A percentile compares a stretch with the other conserved stretches of the same genome.
Conservation (phyloP, 2,797 vertebrate species). For the Bradypus variegatus region DNA sequence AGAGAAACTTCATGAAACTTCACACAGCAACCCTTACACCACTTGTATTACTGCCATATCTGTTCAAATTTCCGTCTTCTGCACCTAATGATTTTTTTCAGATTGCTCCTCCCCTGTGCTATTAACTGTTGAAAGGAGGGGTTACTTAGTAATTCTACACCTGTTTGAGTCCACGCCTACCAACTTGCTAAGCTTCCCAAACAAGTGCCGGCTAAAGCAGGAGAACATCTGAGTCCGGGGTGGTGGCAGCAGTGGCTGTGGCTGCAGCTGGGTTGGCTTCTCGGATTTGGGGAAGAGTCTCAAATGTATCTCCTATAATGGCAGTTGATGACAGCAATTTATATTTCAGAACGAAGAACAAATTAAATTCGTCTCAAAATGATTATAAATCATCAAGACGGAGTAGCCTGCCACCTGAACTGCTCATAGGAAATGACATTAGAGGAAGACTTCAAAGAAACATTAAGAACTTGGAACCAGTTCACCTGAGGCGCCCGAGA, state of each 20-base stretch:
- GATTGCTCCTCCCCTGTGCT: conserved; percentile 60
- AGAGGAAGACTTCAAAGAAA: conserved; percentile 85
- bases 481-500: conserved; percentile 80
- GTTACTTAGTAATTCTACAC: conserved; percentile 87
- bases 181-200: conserved; percentile 84
- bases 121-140: conserved; percentile 78
- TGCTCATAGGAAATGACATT: conserved; percentile 81
- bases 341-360: conserved; percentile 76
- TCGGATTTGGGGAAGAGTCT: conserved; percentile 30
- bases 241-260: not conserved
- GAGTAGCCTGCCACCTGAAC: conserved; percentile 82
- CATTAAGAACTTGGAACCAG: conserved; percentile 74
- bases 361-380: conserved; percentile 68
- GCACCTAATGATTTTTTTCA: conserved; percentile 46
- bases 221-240: conserved; percentile 68
- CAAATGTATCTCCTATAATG: conserved; percentile 72
- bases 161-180: conserved; percentile 80
- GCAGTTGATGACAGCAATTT: conserved; percentile 80
- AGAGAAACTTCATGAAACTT: not conserved
- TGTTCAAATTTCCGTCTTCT: conserved; percentile 46
- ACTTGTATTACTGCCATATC: not conserved
- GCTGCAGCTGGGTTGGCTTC: conserved; percentile 27
- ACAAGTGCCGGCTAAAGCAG: conserved; percentile 76
- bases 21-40: not conserved
- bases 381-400: conserved; percentile 69